Evolutionary conservation across 1,140 invertebrate genomes (phyloP), one percentile per base, ranked within the genome.

Genomic region (Cecropterus lyciades): DNA sequence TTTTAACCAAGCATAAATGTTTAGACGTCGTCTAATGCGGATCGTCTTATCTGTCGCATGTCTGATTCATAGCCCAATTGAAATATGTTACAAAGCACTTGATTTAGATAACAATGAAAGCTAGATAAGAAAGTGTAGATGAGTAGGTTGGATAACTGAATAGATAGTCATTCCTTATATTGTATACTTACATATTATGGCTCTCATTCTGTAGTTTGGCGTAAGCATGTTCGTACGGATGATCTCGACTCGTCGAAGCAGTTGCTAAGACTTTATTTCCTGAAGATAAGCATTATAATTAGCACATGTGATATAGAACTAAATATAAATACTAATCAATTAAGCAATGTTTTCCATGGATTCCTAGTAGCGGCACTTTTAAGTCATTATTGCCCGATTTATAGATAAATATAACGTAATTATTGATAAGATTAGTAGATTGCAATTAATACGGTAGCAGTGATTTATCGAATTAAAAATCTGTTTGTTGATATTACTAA

Each of bases 171-270:
- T 33, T 33, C 2, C 9, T 33, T 33, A 33, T 8, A 6, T 7
- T 4, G 3, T 14, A 42, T 67, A 82, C 85, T 80, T 73, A 92
- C 91, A 90, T 65, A 69, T 91, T 86, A 13, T 85, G 85, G 27
- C 51, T 76, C 53, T 92, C 90, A 67, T 89, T 91, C 60, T 92
- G 91, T 20, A 92, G 69, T 74, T 91, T 90, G 1, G 92, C 89
- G 64, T 92, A 93, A 4, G 91, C 90, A 60, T 92, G 91, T 64
- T 93, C 92, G 55, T 93, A 93, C 0, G 91, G 87, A 71, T 92
- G 90, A 51, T 92, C 92, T 33, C 91, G 77, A 63, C 80, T 89
- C n/a, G 86, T 83, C 1, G 86, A 85, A 14, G 86, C 73, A 9
- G 74, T 75, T 3, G 80, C 75, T 7, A 48, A 69, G 37, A 68